These are phyloP conservation scores for Arctocebus calabarensis DNA, from an alignment of 2,797 vertebrate genomes.

Conservation along the genomic window DNA sequence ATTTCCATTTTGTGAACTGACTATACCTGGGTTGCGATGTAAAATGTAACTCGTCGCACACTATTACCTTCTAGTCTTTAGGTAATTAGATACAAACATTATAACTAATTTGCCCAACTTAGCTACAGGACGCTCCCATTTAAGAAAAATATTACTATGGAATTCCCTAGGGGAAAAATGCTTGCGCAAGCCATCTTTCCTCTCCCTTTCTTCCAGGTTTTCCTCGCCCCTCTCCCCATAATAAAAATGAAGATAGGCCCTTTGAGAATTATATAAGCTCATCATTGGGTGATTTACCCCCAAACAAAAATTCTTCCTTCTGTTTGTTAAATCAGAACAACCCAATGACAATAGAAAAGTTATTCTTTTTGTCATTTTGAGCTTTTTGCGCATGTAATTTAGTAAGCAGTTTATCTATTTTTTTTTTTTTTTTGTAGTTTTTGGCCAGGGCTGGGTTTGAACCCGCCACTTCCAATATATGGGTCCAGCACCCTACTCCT, in stretches of 20 bases:
- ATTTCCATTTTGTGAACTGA: not conserved
- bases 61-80: conserved; percentile 21
- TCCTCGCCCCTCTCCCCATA: too few relatives aligned
- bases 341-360: not conserved
- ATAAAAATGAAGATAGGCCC: conserved; percentile 9
- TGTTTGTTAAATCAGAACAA: conserved; percentile 46
- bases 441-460: too few relatives aligned
- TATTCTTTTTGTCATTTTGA: conserved; percentile 40
- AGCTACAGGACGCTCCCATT: conserved; percentile 19
- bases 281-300: conserved; percentile 5
- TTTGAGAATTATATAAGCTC: conserved; percentile 6
- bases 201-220: not conserved
- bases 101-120: conserved; percentile 1
- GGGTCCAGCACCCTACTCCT: too few relatives aligned
- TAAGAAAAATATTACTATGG: conserved; percentile 15
- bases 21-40: not conserved
- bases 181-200: not conserved
- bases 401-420: conserved; percentile 23
- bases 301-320: not conserved
- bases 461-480: too few relatives aligned
- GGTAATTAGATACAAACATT: conserved; percentile 18
- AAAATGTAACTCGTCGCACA: not conserved
- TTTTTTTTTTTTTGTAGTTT: too few relatives aligned
- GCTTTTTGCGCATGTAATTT: conserved; percentile 9
- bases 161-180: conserved; percentile 36